Conservation (phyloP, 2,113 vertebrate species). For the Morone saxatilis region DNA sequence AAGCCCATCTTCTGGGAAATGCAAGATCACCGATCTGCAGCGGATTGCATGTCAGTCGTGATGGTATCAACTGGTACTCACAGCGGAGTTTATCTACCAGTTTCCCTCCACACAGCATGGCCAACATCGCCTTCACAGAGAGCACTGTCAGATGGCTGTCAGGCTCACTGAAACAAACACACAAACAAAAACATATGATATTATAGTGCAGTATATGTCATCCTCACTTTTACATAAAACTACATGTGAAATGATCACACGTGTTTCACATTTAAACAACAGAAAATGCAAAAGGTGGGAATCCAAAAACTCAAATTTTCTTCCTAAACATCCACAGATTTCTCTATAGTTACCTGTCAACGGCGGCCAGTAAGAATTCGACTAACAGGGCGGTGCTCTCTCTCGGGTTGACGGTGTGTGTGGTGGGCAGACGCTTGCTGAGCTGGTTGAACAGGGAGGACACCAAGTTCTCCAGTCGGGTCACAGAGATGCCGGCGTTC, state of each 20-base stretch:
- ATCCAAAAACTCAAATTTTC: neutral
- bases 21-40: too few species aligned
- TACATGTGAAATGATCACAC: neutral
- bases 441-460: slow-evolving; percentile 95
- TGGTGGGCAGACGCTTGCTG: slow-evolving; percentile 93
- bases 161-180: slow-evolving; percentile 87
- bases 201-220: slow-evolving; percentile 3
- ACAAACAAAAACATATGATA: slow-evolving; percentile 78
- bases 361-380: slow-evolving; percentile 90
- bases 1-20: neutral
- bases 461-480: slow-evolving; percentile 92
- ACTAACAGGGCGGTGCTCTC: slow-evolving; percentile 92
- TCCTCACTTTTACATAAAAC: neutral
- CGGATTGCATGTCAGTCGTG: neutral
- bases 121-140: slow-evolving; percentile 94
- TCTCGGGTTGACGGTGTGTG: slow-evolving; percentile 91
- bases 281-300: neutral
- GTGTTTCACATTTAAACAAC: neutral
- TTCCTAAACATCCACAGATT: neutral
- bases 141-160: slow-evolving; percentile 92
- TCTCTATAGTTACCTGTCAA: slow-evolving; percentile 84
- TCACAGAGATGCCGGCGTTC: slow-evolving; percentile 87
- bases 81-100: slow-evolving; percentile 96
- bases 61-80: slow-evolving; percentile 83
- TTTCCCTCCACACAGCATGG: slow-evolving; percentile 95